phyloP scores from a whole-genome alignment of 2,797 vertebrate genomes.

The Triplophysa yarkandensis region DNA sequence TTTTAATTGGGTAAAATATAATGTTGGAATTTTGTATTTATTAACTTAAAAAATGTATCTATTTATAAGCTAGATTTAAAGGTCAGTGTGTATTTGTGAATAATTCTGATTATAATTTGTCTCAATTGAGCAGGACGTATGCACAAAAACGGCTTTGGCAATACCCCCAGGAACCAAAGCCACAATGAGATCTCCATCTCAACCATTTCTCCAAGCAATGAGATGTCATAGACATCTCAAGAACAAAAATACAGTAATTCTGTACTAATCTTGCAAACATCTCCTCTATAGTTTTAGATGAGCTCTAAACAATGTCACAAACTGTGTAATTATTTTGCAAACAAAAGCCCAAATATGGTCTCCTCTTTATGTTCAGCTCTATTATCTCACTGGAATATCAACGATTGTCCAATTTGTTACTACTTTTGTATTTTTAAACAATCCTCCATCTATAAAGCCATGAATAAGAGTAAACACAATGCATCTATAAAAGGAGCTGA shows the following conservation, averaged over 20 bases:
- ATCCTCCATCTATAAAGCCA: neutral
- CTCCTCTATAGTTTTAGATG: neutral
- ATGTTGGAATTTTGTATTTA: too few species aligned
- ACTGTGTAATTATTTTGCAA: neutral
- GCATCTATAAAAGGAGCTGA: constrained; percentile 4
- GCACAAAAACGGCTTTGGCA: neutral
- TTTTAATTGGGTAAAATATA: too few species aligned
- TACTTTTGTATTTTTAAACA: neutral
- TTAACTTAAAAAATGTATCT: too few species aligned
- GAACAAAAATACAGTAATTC: neutral
- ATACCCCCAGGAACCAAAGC: neutral
- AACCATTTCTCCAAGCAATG: neutral
- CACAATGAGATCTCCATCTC: neutral
- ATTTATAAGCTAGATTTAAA: too few species aligned
- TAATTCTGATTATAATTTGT: too few species aligned
- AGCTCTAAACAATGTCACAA: neutral
- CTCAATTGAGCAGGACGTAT: too few species aligned
- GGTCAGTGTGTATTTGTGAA: too few species aligned
- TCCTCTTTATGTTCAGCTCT: neutral
- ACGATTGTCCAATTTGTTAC: neutral
- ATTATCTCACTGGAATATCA: neutral
- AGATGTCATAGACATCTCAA: neutral
- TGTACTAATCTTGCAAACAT: neutral
- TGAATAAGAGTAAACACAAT: neutral
- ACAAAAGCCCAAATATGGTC: neutral